phyloP scores from a whole-genome alignment of 1,140 invertebrate genomes.

The Aphelenchoides avenae region DNA sequence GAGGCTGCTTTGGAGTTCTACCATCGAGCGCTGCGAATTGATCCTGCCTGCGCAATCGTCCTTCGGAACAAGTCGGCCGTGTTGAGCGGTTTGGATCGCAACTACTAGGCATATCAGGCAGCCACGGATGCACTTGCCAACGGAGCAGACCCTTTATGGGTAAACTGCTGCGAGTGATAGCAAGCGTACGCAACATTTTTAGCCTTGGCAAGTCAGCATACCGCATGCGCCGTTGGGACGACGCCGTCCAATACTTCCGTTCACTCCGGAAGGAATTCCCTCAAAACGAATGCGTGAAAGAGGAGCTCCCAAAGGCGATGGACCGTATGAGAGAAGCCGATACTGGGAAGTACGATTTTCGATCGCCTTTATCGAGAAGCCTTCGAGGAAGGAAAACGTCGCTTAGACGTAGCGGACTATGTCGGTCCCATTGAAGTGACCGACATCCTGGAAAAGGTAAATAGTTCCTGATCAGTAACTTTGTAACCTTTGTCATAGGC shows the following conservation, averaged over 20 bases:
- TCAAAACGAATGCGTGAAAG: background rate
- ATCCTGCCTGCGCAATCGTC: background rate
- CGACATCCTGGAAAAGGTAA: too few species aligned
- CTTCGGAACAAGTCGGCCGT: conserved; percentile 5
- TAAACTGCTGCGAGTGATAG: background rate
- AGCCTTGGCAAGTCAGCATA: conserved; percentile 6
- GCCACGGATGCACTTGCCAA: conserved; percentile 4
- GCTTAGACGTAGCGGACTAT: conserved; percentile 14
- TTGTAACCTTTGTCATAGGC: too few species aligned
- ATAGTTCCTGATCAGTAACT: too few species aligned
- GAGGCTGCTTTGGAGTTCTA: background rate
- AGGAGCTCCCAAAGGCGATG: background rate
- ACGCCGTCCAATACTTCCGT: background rate
- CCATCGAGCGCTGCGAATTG: background rate
- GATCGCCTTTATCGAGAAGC: background rate
- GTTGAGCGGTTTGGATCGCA: background rate
- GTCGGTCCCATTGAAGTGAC: conserved; percentile 6
- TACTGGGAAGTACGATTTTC: conserved; percentile 7
- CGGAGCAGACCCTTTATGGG: conserved; percentile 10
- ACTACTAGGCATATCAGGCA: conserved; percentile 11
- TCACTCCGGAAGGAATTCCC: background rate
- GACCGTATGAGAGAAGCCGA: background rate
- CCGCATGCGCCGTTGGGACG: conserved; percentile 4
- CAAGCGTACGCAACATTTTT: background rate
- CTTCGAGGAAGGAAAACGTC: background rate